Base-by-base conservation (phyloP, 2,888 invertebrate genomes). In the Sialis lutaria region DNA sequence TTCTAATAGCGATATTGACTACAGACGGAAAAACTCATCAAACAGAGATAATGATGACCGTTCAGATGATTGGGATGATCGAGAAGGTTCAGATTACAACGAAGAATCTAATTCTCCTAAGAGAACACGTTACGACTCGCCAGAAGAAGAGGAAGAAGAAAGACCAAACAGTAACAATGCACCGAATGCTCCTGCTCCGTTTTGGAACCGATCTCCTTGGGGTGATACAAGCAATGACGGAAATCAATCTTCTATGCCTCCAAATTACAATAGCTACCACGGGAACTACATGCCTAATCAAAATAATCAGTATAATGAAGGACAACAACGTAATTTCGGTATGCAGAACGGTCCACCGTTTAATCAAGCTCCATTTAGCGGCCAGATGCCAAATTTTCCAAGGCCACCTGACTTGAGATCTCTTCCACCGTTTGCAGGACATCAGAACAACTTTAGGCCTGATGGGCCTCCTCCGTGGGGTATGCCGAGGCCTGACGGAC, bases 371-470 rank as follows among this genome's bases (percentile, higher is more conserved):
- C 13, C 7, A 10, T 42, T 42, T 42, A 31, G 42, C 30, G 42
- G 42, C 6, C 22, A 31, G 22, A 31, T 13, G 6, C 42, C 42
- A 4, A 42, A 42, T 42, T 42, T 22, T 6, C 13, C 22, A 42
- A 13, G 6, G 8, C 8, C 42, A 31, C 12, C 37, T 10, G 37
- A 12, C 12, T 31, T 31, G 8, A 42, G n/a, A 8, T 42, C 31
- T 22, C 7, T 13, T 30, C 42, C 42, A n/a, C 8, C 31, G 30
- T 42, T 42, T 42, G 22, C 30, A 42, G 39, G 39, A 39, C 10
- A 39, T 39, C 37, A 37, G n/a, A 37, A 37, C 37, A 37, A 37
- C 7, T 42, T 42, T 31, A 42, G 42, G n/a, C 30, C 42, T 42
- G 42, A 42, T 9, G 42, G 42, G 10, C 42, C 42, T 22, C 3